Percentiles rank a stretch among this genome's conserved stretches.
These are phyloP conservation scores for Xenopus petersii DNA, from an alignment of 2,797 vertebrate genomes.

Conservation along the genomic window DNA sequence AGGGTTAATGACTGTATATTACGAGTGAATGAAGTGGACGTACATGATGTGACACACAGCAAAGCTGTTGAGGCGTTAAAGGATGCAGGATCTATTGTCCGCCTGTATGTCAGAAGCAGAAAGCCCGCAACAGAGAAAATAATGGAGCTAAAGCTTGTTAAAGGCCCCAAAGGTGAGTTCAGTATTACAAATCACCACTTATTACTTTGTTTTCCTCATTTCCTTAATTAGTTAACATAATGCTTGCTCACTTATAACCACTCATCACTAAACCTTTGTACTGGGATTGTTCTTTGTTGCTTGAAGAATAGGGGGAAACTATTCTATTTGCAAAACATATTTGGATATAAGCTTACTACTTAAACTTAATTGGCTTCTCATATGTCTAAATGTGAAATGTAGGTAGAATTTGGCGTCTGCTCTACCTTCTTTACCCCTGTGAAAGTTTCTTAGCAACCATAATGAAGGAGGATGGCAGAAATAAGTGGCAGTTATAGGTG, in stretches of 20 bases:
- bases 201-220: too few relatives aligned
- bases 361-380: not conserved
- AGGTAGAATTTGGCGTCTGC: conserved; percentile 5
- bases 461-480: conserved; percentile 33
- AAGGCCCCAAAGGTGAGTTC: conserved; percentile 90
- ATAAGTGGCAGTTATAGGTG: conserved; percentile 25
- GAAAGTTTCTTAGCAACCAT: conserved; percentile 37
- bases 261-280: not conserved
- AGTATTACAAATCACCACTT: not conserved
- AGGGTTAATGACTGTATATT: conserved; percentile 95
- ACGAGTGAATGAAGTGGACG: conserved; percentile 91
- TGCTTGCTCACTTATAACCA: not conserved
- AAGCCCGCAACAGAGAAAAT: conserved; percentile 88
- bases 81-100: conserved; percentile 90
- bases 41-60: conserved; percentile 92
- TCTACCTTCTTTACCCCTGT: conserved; percentile 16
- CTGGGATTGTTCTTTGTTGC: not conserved
- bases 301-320: not conserved
- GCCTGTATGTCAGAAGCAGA: conserved; percentile 86
- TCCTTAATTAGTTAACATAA: too few relatives aligned
- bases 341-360: too few relatives aligned
- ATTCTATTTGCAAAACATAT: too few relatives aligned
- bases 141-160: conserved; percentile 92
- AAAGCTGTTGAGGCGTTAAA: conserved; percentile 93
- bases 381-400: conserved; percentile 17